phyloP scores from a whole-genome alignment of 2,113 vertebrate species.

The Gopherus evgoodei region DNA sequence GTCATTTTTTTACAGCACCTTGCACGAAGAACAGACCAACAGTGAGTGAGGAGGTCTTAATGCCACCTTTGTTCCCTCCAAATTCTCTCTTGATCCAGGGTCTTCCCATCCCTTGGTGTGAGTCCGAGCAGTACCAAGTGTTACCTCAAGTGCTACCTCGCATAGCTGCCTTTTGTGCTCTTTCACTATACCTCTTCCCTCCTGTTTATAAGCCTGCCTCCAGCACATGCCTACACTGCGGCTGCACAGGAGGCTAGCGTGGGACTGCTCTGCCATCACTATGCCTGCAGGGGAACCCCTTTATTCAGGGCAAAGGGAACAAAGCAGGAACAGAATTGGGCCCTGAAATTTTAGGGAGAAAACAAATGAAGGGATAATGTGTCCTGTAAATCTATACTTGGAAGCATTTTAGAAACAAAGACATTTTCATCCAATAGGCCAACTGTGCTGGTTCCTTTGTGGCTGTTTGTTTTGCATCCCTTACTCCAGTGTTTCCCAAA shows the following conservation, averaged over 20 bases:
- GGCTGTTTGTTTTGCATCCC: background rate
- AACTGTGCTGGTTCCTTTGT: background rate
- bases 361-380: accelerated
- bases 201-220: background rate
- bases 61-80: background rate
- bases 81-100: background rate
- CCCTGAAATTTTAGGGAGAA: background rate
- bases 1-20: background rate
- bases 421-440: background rate
- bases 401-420: background rate
- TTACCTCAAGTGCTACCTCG: background rate
- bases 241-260: background rate
- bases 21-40: background rate
- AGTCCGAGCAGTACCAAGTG: background rate
- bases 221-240: background rate
- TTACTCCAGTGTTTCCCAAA: background rate
- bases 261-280: background rate
- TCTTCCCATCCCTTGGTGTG: background rate
- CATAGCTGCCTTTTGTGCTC: background rate
- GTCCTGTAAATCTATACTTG: background rate
- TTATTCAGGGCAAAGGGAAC: background rate
- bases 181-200: background rate
- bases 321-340: background rate
- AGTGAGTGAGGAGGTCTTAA: background rate
- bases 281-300: background rate